Percentiles rank a stretch among this genome's conserved stretches.
Evolutionary conservation across 2,888 invertebrate species (phyloP).

Genomic region (Resseliella maxima): DNA sequence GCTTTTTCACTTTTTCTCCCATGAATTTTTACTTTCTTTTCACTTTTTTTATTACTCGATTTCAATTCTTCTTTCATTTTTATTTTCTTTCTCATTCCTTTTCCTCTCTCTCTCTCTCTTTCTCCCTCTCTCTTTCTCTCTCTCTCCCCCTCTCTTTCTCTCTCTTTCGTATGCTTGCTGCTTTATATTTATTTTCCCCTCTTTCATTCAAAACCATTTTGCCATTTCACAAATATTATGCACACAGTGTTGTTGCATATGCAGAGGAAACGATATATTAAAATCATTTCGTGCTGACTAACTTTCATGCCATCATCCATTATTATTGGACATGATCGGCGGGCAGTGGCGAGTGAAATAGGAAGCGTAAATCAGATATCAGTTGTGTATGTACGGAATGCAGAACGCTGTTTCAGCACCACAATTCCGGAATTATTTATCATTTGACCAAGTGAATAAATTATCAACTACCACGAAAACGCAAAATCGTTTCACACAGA

Average conservation of each 20-base stretch:
- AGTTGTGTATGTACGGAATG: background rate
- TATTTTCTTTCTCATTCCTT: background rate
- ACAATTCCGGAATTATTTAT: constrained; percentile 38
- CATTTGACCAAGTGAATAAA: constrained; percentile 48
- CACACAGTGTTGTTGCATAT: background rate
- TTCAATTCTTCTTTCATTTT: no score
- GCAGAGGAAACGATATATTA: constrained; percentile 16
- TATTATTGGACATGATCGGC: constrained; percentile 45
- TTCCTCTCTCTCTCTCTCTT: background rate
- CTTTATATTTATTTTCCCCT: no score
- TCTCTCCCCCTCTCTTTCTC: background rate
- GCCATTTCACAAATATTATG: background rate
- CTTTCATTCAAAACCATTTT: no score
- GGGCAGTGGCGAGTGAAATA: background rate
- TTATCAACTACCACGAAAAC: constrained; percentile 20
- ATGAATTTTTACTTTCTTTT: background rate
- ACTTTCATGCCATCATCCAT: constrained; percentile 36
- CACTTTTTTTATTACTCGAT: background rate
- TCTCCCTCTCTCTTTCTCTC: background rate
- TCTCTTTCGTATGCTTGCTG: background rate
- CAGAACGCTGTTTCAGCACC: constrained; percentile 48
- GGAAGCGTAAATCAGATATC: constrained; percentile 51
- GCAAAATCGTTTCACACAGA: background rate
- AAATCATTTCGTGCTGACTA: constrained; percentile 51
- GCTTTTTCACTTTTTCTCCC: background rate